Percentiles rank a stretch among this genome's conserved stretches.
Conservation (phyloP, 2,888 invertebrate genomes). For the Lepidocyrtinus sp. region DNA sequence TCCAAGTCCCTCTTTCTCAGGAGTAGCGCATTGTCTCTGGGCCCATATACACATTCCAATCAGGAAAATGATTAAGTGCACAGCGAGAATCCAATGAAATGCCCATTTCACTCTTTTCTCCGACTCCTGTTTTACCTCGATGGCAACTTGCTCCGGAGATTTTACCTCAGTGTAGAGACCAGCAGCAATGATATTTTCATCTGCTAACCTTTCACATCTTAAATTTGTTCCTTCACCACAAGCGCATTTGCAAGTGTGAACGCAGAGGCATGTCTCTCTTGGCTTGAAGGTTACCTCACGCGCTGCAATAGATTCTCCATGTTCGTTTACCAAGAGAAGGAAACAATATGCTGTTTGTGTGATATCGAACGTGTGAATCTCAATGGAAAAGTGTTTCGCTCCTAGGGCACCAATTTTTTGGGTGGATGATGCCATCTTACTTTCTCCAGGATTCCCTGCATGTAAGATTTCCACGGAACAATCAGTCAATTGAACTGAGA, state of each 20-base stretch:
- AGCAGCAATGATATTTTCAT: constrained; percentile 30
- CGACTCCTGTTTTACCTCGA: background rate
- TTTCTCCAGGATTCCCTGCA: background rate
- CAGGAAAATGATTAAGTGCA: background rate
- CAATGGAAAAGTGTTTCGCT: background rate
- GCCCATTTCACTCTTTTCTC: constrained; percentile 4
- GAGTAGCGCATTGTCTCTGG: background rate
- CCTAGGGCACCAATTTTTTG: constrained; percentile 22
- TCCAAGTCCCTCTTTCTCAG: background rate
- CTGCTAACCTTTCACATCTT: constrained; percentile 26
- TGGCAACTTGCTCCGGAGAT: background rate
- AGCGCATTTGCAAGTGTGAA: constrained; percentile 33
- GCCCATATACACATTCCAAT: background rate
- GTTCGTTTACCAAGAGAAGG: constrained; percentile 28
- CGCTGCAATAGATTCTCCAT: constrained; percentile 33
- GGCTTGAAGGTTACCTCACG: constrained; percentile 32
- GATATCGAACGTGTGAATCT: constrained; percentile 22
- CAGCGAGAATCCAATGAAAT: constrained; percentile 32
- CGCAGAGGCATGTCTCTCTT: constrained; percentile 27
- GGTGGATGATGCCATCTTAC: background rate
- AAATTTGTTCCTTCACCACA: constrained; percentile 28
- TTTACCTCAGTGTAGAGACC: constrained; percentile 14
- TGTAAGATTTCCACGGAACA: constrained; percentile 21
- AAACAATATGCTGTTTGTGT: constrained; percentile 1
- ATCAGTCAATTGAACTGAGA: constrained; percentile 28